Conservation (phyloP, 2,113 vertebrate genomes). For the Ranitomeya imitator region DNA sequence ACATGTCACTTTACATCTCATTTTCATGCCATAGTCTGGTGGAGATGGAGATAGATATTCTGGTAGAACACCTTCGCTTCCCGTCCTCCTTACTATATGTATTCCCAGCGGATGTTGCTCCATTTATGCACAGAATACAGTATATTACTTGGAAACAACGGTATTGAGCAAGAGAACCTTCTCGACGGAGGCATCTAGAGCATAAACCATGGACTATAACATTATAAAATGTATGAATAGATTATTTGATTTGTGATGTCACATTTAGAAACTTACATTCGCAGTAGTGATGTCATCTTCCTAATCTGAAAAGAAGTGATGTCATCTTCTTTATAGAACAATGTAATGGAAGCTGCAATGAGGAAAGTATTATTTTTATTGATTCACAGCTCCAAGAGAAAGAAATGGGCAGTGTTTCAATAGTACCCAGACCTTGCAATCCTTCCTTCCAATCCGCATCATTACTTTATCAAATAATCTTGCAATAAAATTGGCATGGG, state of each 20-base stretch:
- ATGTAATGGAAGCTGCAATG: not conserved
- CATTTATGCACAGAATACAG: not conserved
- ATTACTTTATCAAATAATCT: too few species aligned
- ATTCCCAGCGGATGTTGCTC: not conserved
- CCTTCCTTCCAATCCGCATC: too few species aligned
- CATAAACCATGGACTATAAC: not conserved
- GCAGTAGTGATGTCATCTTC: not conserved
- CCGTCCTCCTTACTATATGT: not conserved
- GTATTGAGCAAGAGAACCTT: not conserved
- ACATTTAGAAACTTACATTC: not conserved
- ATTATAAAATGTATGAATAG: not conserved
- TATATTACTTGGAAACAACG: not conserved
- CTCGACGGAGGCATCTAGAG: not conserved
- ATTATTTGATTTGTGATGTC: not conserved
- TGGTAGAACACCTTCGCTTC: constrained; percentile 29
- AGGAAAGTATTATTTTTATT: not conserved
- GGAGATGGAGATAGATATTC: not conserved
- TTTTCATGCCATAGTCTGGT: constrained; percentile 28
- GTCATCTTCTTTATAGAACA: not conserved
- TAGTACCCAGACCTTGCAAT: too few species aligned
- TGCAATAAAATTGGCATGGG: too few species aligned
- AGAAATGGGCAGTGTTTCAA: too few species aligned
- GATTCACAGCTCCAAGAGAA: too few species aligned
- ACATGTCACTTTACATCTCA: constrained; percentile 38
- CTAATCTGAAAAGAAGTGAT: not conserved